phyloP scores from a whole-genome alignment of 2,797 vertebrate species.

The Paedocypris micromegethes region DNA sequence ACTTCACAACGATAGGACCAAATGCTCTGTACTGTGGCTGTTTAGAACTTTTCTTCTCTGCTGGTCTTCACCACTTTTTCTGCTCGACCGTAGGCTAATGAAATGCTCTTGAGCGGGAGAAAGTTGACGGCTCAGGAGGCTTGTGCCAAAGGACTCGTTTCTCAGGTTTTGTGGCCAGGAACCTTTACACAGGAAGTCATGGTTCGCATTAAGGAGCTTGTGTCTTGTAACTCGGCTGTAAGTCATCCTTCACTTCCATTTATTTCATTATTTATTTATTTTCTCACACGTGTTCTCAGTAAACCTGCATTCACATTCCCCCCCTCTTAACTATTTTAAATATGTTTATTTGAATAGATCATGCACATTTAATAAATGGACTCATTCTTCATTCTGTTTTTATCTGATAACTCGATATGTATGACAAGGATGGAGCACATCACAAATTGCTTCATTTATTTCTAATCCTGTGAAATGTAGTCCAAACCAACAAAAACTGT shows the following conservation, averaged over 20 bases:
- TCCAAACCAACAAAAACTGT: too few relatives aligned
- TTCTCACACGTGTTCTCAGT: slow-evolving; percentile 7
- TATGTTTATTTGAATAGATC: slow-evolving; percentile 16
- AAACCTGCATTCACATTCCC: slow-evolving; percentile 11
- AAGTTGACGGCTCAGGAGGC: slow-evolving; percentile 96
- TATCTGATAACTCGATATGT: too few relatives aligned
- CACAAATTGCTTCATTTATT: too few relatives aligned
- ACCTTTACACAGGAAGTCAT: slow-evolving; percentile 97
- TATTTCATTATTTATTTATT: not conserved
- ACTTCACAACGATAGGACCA: too few relatives aligned
- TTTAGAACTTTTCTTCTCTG: not conserved
- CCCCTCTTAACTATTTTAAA: not conserved
- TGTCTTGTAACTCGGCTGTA: slow-evolving; percentile 84
- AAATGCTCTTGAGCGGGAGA: slow-evolving; percentile 90
- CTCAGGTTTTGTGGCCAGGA: slow-evolving; percentile 94
- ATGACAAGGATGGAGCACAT: too few relatives aligned
- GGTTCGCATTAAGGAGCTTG: slow-evolving; percentile 91
- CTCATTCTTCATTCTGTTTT: too few relatives aligned
- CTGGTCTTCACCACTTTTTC: not conserved
- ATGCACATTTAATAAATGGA: slow-evolving; percentile 5
- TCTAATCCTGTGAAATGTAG: too few relatives aligned
- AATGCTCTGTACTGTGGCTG: not conserved
- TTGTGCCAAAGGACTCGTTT: slow-evolving; percentile 90
- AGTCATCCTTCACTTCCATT: slow-evolving; percentile 55
- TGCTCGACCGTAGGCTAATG: slow-evolving; percentile 77